Conservation (phyloP, 2,797 vertebrate genomes). For the Falco peregrinus region DNA sequence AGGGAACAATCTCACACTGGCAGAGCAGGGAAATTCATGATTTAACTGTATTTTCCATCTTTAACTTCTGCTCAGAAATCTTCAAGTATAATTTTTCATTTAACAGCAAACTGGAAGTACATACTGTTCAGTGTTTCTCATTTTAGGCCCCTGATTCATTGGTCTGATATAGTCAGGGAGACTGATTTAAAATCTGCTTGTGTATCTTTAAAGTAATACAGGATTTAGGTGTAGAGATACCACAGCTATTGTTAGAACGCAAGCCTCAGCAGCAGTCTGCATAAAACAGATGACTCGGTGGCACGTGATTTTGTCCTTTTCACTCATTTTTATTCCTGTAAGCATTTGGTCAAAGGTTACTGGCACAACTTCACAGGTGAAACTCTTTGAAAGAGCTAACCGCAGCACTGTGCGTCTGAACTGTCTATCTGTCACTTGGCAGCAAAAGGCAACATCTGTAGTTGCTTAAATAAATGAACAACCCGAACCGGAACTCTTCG, state of each 20-base stretch:
- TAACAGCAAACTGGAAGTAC: constrained; percentile 25
- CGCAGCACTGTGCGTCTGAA: not conserved
- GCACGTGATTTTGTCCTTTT: not conserved
- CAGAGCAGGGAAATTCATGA: constrained; percentile 3
- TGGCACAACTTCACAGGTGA: constrained; percentile 45
- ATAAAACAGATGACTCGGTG: not conserved
- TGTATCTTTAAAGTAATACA: not conserved
- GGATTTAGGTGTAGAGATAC: not conserved
- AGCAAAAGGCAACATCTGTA: constrained; percentile 35
- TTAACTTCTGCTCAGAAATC: constrained; percentile 7
- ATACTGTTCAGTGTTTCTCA: not conserved
- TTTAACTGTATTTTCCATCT: constrained; percentile 39
- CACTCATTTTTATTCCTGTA: not conserved
- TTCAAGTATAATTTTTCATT: constrained; percentile 20
- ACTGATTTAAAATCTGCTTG: not conserved
- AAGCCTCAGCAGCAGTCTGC: not conserved
- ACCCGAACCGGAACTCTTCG: not conserved
- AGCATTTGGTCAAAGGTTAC: constrained; percentile 14
- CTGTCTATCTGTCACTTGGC: not conserved
- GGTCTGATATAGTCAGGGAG: not conserved
- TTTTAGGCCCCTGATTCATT: not conserved
- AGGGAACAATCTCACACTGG: constrained; percentile 14
- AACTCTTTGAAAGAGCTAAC: not conserved
- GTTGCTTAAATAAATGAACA: constrained; percentile 22
- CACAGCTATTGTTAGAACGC: not conserved